A percentile compares a stretch with the other conserved stretches of the same genome.
Evolutionary conservation across 2,888 invertebrate species (phyloP).

Genomic region (Thera obeliscata): DNA sequence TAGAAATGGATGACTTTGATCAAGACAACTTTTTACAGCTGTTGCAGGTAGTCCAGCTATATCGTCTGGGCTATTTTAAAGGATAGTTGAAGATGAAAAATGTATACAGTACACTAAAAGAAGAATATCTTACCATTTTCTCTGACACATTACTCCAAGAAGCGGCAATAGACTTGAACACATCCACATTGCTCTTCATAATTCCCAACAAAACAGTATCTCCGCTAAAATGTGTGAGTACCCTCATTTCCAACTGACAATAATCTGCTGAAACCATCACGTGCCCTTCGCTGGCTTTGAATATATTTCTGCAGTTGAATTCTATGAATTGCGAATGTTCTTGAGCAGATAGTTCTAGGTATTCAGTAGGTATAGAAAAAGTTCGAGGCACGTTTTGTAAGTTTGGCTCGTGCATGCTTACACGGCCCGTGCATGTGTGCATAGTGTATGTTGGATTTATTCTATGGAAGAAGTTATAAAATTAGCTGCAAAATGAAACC

Average conservation of each 20-base stretch:
- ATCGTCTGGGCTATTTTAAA: too few relatives aligned
- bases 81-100: too few relatives aligned
- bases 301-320: constrained; percentile 89
- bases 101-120: not conserved
- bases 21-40: too few relatives aligned
- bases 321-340: constrained; percentile 61
- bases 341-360: constrained; percentile 26
- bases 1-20: too few relatives aligned
- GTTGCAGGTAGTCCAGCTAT: too few relatives aligned
- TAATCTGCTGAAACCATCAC: constrained; percentile 96
- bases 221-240: constrained; percentile 94
- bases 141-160: constrained; percentile 90
- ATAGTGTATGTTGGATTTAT: constrained; percentile 88
- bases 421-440: constrained; percentile 91
- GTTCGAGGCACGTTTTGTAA: constrained; percentile 96
- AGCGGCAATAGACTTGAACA: constrained; percentile 94
- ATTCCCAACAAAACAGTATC: constrained; percentile 89
- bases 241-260: constrained; percentile 97
- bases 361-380: constrained; percentile 85
- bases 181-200: constrained; percentile 88
- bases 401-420: constrained; percentile 96
- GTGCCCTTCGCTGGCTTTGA: constrained; percentile 84
- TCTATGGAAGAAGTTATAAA: constrained; percentile 61
- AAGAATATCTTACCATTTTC: constrained; percentile 76
- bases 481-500: not conserved